These are phyloP conservation scores for Cetoscarus ocellatus DNA, from an alignment of 2,797 vertebrate genomes.

Conservation along the genomic window DNA sequence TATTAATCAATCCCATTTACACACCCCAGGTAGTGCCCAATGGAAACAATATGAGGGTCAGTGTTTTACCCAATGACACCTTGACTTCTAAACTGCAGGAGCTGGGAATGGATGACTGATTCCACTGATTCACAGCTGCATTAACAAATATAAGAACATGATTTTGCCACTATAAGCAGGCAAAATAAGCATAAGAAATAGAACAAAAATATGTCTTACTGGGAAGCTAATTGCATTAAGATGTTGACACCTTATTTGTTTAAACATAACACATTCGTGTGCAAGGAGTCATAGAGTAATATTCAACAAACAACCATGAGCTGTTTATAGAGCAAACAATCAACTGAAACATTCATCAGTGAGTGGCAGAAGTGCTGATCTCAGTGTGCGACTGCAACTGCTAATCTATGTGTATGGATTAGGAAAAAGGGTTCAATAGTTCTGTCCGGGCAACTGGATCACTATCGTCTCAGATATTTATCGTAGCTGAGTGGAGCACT, in stretches of 20 bases:
- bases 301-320: constrained; percentile 60
- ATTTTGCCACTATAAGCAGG: background rate
- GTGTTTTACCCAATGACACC: too few relatives aligned
- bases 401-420: constrained; percentile 78
- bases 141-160: too few relatives aligned
- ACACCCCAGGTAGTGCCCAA: too few relatives aligned
- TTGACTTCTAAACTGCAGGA: too few relatives aligned
- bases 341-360: constrained; percentile 69
- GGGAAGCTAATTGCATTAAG: constrained; percentile 25
- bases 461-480: constrained; percentile 73
- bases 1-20: too few relatives aligned
- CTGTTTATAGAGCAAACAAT: constrained; percentile 70
- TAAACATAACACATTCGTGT: constrained; percentile 20
- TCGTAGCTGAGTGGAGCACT: constrained; percentile 53
- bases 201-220: constrained; percentile 26
- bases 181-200: background rate
- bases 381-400: constrained; percentile 65
- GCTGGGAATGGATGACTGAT: too few relatives aligned
- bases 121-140: too few relatives aligned
- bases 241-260: constrained; percentile 32
- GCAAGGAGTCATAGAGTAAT: constrained; percentile 31
- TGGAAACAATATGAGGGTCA: too few relatives aligned
- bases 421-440: constrained; percentile 67
- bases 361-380: constrained; percentile 76
- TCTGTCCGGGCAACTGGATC: constrained; percentile 65